These are phyloP conservation scores for Lumbricus terrestris DNA, from an alignment of 2,888 invertebrate species.

Conservation along the genomic window DNA sequence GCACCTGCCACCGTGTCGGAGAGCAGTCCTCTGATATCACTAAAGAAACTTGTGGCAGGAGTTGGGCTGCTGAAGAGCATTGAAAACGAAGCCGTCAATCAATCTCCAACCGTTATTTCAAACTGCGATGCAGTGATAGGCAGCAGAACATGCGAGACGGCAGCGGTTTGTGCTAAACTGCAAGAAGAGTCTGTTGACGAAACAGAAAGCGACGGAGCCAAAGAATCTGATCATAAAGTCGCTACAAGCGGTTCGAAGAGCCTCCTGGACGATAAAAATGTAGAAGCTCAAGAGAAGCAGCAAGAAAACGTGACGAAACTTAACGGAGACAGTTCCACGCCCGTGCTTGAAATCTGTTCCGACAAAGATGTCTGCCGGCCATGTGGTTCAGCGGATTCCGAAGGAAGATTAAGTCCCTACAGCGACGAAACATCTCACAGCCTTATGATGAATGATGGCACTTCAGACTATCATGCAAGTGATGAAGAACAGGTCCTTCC, in stretches of 20 bases:
- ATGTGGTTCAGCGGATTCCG: not conserved
- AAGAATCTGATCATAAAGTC: not conserved
- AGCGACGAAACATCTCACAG: constrained; percentile 6
- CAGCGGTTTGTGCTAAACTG: not conserved
- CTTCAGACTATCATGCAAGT: constrained; percentile 3
- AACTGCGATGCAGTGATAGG: not conserved
- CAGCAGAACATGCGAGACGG: not conserved
- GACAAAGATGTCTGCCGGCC: not conserved
- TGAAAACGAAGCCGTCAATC: not conserved
- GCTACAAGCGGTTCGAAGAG: not conserved
- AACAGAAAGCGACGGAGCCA: not conserved
- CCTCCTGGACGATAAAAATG: not conserved
- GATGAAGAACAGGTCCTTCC: not conserved
- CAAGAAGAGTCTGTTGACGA: not conserved
- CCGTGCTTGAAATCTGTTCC: not conserved
- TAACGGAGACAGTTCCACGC: not conserved
- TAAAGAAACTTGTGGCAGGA: constrained; percentile 7
- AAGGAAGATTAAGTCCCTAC: not conserved
- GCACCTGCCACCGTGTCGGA: not conserved
- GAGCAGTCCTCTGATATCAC: not conserved
- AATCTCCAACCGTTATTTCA: not conserved
- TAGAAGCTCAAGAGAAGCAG: not conserved
- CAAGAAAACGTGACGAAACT: not conserved
- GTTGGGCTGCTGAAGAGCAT: not conserved
- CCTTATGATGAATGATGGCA: not conserved